Evolutionary conservation across 2,113 vertebrate species (phyloP), one percentile per base, ranked within the genome.

Genomic region (Malurus melanocephalus): DNA sequence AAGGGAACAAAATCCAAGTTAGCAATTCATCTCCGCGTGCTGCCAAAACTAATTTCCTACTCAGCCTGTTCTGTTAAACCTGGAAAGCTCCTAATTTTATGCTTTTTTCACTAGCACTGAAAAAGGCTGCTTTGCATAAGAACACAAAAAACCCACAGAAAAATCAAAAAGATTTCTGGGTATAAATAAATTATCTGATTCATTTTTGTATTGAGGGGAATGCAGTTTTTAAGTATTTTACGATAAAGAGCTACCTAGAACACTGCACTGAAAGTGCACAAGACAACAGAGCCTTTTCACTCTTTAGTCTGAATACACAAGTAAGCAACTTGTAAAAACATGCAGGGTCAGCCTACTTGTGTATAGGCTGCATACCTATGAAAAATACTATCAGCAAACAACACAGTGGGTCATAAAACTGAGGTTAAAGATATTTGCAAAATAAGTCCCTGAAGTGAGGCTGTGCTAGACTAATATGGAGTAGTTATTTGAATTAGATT

Each of bases 21-120:
- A 83, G 48, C 77, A 83, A 59, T 71, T 75, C 66, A 75, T 81
- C 88, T 80, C 91, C 86, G 85, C 65, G 66, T n/a, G 80, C 45
- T 91, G 61, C 73, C 80, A 91, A 88, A 94, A 75, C 56, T 83
- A 60, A 94, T 93, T 93, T 94, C 93, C 92, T 93, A 69, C 60
- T 90, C 76, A 78, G 69, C 30, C 51, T 48, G 40, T 52, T 72
- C 80, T 81, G 57, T 73, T 89, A 81, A 81, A 68, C 10, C 40
- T 90, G 83, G 83, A 90, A 84, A 81, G 66, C 51, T 84, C 43
- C 40, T 86, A 19, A 81, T 86, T 78, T 88, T n/a, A n/a, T n/a
- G 51, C 7, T 22, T 80, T 82, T 80, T 88, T 57, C 38, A 81
- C 18, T 40, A 86, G 55, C n/a, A 32, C 43, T 69, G n/a, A 72